Conservation (phyloP, 2,113 vertebrate species). For the Indicator maculatus region DNA sequence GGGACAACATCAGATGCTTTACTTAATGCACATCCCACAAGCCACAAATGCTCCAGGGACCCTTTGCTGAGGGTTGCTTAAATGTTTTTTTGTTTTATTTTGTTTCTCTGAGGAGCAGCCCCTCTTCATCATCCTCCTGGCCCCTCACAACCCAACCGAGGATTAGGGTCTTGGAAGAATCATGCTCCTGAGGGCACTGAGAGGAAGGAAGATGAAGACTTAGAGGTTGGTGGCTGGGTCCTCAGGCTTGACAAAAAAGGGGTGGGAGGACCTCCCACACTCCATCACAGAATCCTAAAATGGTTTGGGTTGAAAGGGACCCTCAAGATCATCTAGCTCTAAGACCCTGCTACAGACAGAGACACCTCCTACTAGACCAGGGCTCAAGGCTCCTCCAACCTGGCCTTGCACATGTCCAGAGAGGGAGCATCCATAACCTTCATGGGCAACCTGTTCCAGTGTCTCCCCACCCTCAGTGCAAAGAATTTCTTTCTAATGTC, state of each 20-base stretch:
- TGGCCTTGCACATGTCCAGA: no score
- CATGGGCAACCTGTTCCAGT: no score
- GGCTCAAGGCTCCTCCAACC: no score
- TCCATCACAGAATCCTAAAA: no score
- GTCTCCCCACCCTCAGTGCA: no score
- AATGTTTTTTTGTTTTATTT: neutral
- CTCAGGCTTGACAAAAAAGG: neutral
- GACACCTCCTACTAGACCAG: no score
- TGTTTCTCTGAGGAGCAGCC: neutral
- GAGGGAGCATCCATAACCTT: no score
- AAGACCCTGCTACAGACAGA: no score
- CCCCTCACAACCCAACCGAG: neutral
- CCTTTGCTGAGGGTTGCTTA: neutral
- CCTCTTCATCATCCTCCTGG: neutral
- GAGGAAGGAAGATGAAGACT: neutral
- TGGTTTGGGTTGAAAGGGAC: no score
- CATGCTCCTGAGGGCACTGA: rapidly evolving
- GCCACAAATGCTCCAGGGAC: neutral
- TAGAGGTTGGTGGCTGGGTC: neutral
- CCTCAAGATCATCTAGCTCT: no score
- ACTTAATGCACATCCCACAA: neutral
- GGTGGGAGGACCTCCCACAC: neutral
- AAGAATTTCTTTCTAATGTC: no score
- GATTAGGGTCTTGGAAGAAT: neutral
- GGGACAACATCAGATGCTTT: neutral